Evolutionary conservation across 2,888 invertebrate genomes (phyloP).

Genomic region (Agrotis ipsilon): DNA sequence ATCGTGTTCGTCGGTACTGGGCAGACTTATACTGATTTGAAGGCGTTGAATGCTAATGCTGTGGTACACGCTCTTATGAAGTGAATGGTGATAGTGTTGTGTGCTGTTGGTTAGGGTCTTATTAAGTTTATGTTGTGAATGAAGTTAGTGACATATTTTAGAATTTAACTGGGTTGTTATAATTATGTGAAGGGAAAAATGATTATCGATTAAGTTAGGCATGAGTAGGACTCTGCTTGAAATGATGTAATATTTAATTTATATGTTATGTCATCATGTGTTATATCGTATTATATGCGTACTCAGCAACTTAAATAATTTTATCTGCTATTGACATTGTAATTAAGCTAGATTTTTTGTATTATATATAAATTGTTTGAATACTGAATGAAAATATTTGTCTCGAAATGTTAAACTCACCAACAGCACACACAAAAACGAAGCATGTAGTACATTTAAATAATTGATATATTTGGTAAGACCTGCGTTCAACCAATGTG

Average conservation of each 20-base stretch:
- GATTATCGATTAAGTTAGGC: not conserved
- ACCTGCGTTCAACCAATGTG: conserved; percentile 45
- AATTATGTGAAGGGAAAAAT: not conserved
- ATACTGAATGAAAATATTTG: not conserved
- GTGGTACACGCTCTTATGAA: conserved; percentile 99
- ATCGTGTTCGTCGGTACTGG: conserved; percentile 99
- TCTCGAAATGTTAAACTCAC: conserved; percentile 10
- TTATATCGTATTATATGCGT: not conserved
- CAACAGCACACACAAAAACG: conserved; percentile 51
- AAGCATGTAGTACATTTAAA: conserved; percentile 24
- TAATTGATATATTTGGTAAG: conserved; percentile 19
- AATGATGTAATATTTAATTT: not conserved
- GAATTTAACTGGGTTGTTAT: not conserved
- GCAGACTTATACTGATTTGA: conserved; percentile 99
- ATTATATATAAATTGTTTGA: conserved; percentile 5
- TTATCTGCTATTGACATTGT: conserved; percentile 1
- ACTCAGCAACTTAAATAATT: not conserved
- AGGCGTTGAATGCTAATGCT: conserved; percentile 98
- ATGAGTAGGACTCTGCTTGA: not conserved
- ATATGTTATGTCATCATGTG: not conserved
- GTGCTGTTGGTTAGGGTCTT: conserved; percentile 46
- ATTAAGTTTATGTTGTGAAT: conserved; percentile 12
- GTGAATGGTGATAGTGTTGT: conserved; percentile 80
- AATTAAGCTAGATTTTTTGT: conserved; percentile 12
- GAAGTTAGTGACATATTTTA: not conserved